Conservation (phyloP, 2,888 invertebrate genomes). For the Drosophila tanythrix region DNA sequence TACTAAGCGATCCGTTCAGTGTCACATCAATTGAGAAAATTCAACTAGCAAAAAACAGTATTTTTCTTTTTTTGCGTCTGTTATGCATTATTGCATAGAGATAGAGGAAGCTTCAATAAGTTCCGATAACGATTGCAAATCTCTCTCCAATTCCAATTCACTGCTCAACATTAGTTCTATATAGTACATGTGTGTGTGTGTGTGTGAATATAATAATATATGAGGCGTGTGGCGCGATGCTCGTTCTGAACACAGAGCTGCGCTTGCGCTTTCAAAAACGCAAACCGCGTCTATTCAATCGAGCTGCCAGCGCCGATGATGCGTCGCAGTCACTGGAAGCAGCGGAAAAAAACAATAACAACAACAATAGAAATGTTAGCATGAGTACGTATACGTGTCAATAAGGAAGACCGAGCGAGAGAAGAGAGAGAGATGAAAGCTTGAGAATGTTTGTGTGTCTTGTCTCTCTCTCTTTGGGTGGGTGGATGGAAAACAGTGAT, state of each 20-base stretch:
- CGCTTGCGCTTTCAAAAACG: conserved; percentile 78
- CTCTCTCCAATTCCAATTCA: conserved; percentile 5
- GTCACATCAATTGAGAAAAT: conserved; percentile 43
- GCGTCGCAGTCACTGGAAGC: conserved; percentile 40
- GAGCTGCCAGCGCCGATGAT: conserved; percentile 76
- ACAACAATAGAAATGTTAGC: conserved; percentile 23
- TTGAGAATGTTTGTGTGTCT: not conserved
- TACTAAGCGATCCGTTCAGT: conserved; percentile 41
- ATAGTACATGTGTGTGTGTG: not conserved
- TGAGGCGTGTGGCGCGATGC: conserved; percentile 52
- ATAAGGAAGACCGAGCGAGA: not conserved
- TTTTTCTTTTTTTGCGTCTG: not conserved
- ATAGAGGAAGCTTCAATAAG: conserved; percentile 13
- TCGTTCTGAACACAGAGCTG: conserved; percentile 75
- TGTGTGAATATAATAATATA: not conserved
- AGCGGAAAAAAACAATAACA: conserved; percentile 17
- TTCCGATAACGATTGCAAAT: conserved; percentile 13
- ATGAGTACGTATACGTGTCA: conserved; percentile 57
- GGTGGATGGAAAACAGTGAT: conserved; percentile 4
- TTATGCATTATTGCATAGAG: conserved; percentile 5
- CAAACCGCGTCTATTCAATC: conserved; percentile 75
- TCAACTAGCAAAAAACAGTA: not conserved
- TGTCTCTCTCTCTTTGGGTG: conserved; percentile 1
- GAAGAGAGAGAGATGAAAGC: not conserved
- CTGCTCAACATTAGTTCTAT: not conserved